phyloP scores from a whole-genome alignment of 2,797 vertebrate genomes.

The Halcyon smyrnensis region DNA sequence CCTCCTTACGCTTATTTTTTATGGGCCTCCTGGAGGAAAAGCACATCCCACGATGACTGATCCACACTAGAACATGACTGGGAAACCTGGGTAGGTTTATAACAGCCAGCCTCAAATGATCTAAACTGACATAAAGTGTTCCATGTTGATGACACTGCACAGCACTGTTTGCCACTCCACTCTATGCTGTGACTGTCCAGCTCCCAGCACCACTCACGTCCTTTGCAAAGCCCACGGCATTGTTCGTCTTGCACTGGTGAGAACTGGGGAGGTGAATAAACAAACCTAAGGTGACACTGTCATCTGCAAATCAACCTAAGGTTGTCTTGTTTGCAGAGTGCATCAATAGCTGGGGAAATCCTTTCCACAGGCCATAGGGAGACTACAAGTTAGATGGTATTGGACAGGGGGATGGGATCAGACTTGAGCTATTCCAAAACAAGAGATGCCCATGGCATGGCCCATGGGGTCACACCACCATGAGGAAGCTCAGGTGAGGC shows the following conservation, averaged over 20 bases:
- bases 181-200: neutral
- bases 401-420: neutral
- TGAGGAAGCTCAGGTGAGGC: neutral
- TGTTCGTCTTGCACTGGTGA: neutral
- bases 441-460: neutral
- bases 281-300: neutral
- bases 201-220: neutral
- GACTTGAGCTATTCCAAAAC: neutral
- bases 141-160: fast-evolving
- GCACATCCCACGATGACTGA: neutral
- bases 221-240: neutral
- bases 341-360: neutral
- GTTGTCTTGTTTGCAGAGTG: neutral
- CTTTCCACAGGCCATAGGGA: neutral
- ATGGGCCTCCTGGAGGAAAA: neutral
- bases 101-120: neutral
- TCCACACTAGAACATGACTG: neutral
- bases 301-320: neutral
- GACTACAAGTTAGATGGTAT: neutral
- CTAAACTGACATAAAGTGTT: neutral
- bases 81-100: neutral
- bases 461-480: neutral
- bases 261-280: neutral
- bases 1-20: neutral
- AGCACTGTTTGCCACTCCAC: neutral